A percentile compares a stretch with the other conserved stretches of the same genome.
phyloP scores from a whole-genome alignment of 2,797 vertebrate genomes.

The Coilia nasus region DNA sequence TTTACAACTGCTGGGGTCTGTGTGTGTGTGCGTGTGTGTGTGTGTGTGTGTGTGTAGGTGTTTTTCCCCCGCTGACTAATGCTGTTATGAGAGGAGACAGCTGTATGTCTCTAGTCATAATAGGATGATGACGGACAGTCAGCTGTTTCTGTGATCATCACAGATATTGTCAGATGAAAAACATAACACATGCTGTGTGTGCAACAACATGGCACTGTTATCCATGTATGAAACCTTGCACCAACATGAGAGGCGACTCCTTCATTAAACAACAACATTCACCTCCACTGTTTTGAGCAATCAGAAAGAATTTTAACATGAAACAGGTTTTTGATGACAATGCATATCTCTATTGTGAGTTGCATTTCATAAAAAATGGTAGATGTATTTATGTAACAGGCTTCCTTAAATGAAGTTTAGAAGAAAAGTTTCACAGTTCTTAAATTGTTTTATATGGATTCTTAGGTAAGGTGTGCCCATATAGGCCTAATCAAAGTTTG shows the following conservation, averaged over 20 bases:
- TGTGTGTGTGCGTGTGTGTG: background rate
- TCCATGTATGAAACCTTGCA: background rate
- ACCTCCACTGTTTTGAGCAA: no score
- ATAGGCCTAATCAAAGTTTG: background rate
- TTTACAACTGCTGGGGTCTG: background rate
- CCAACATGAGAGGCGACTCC: background rate
- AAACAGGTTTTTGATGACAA: background rate
- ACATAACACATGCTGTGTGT: background rate
- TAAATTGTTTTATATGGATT: background rate
- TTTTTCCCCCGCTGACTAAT: background rate
- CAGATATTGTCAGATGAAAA: background rate
- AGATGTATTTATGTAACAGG: background rate
- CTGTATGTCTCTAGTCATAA: slow-evolving; percentile 16
- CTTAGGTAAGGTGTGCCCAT: background rate
- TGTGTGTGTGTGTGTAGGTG: no score
- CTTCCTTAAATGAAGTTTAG: no score
- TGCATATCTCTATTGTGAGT: background rate
- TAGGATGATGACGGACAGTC: slow-evolving; percentile 3
- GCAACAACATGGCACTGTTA: background rate
- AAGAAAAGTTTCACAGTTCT: background rate
- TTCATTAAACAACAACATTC: background rate
- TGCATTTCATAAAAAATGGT: background rate
- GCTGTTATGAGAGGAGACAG: slow-evolving; percentile 1
- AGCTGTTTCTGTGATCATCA: slow-evolving; percentile 5
- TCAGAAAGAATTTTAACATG: no score